A percentile compares a stretch with the other conserved stretches of the same genome.
Evolutionary conservation across 2,888 invertebrate species (phyloP).

Genomic region (Cryptosula pallasiana): DNA sequence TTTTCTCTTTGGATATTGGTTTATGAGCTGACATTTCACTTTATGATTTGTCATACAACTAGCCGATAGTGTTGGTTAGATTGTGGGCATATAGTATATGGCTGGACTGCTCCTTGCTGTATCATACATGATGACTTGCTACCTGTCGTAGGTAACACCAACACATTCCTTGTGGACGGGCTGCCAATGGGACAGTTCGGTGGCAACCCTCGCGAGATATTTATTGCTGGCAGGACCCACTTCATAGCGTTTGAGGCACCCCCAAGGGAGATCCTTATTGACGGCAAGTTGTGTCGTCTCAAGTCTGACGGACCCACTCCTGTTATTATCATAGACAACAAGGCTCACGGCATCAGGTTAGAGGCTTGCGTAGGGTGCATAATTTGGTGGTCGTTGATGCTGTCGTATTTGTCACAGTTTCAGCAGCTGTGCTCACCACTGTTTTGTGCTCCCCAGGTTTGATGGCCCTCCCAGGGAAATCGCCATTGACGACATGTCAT

Average conservation of each 20-base stretch:
- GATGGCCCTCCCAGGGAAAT: conserved; percentile 89
- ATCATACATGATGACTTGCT: no score
- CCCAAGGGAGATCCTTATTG: conserved; percentile 83
- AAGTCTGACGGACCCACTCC: conserved; percentile 42
- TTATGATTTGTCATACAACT: no score
- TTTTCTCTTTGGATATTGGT: no score
- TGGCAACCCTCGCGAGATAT: conserved; percentile 57
- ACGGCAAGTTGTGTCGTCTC: conserved; percentile 44
- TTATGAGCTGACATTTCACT: no score
- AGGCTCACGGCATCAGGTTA: conserved; percentile 59
- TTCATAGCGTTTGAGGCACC: conserved; percentile 76
- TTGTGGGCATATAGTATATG: no score
- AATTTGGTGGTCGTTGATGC: no score
- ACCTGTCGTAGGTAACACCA: conserved; percentile 1
- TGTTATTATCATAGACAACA: conserved; percentile 51
- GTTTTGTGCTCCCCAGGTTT: conserved; percentile 57
- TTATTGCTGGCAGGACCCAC: conserved; percentile 65
- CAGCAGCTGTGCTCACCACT: no score
- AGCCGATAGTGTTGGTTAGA: no score
- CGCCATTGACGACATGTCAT: conserved; percentile 77
- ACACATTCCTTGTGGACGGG: conserved; percentile 61
- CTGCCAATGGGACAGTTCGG: conserved; percentile 66
- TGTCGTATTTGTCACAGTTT: no score
- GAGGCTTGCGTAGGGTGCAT: no score
- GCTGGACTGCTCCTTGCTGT: no score